Conservation (phyloP, 2,888 invertebrate genomes). For the Drosophila incognita region DNA sequence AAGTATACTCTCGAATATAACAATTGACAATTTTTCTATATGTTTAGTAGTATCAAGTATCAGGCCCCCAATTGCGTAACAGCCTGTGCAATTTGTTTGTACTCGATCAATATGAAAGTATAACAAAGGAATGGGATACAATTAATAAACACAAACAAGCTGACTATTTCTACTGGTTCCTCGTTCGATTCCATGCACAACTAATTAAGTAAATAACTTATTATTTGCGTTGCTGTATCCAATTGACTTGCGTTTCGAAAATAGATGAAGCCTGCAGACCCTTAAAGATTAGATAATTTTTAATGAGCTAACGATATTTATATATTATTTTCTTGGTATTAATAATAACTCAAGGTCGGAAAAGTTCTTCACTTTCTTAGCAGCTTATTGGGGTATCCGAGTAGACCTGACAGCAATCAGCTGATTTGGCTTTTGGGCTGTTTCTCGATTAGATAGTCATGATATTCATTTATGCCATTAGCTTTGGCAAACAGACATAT, state of each 20-base stretch:
- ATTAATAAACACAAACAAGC: conserved; percentile 47
- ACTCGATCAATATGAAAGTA: conserved; percentile 31
- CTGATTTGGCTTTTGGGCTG: conserved; percentile 12
- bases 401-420: conserved; percentile 2
- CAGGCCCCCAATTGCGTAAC: conserved; percentile 47
- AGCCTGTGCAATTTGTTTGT: conserved; percentile 48
- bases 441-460: conserved; percentile 68
- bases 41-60: conserved; percentile 24
- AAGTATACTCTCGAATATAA: conserved; percentile 17
- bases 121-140: conserved; percentile 47
- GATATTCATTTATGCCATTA: conserved; percentile 70
- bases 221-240: conserved; percentile 29
- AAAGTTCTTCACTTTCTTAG: conserved; percentile 5
- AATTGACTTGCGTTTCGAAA: conserved; percentile 10
- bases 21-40: conserved; percentile 42
- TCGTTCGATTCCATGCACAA: conserved; percentile 12
- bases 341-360: conserved; percentile 37
- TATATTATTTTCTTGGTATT: background rate
- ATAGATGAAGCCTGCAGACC: conserved; percentile 1
- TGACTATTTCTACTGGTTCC: conserved; percentile 19
- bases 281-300: conserved; percentile 38
- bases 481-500: conserved; percentile 50
- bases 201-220: conserved; percentile 53
- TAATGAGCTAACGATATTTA: conserved; percentile 32
- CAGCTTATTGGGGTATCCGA: background rate